Evolutionary conservation across 1,140 invertebrate genomes (phyloP), one percentile per base, ranked within the genome.

Genomic region (Drosophila watanabei): DNA sequence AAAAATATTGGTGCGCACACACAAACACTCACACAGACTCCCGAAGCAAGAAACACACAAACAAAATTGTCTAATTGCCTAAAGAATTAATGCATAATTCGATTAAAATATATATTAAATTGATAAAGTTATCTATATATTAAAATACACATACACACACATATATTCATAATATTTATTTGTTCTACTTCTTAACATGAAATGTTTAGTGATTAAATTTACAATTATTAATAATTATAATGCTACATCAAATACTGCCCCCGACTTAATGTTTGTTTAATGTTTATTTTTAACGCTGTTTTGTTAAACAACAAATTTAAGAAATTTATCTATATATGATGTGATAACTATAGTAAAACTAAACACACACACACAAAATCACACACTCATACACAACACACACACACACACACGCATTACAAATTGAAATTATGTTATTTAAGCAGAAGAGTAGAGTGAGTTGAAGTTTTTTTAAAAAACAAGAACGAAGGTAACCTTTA

Each of bases 331-430:
- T 88, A 81, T 88, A 89, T 88, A 88, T 81, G 86, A 88, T 88
- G 85, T 88, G 85, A 88, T 88, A 88, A 89, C 81, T 88, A 90
- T 89, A 89, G 82, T 89, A 86, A 86, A 82, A 90, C 86, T 90
- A 90, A 82, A 78, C 45, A 57, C 64, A 85, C 63, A 70, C 57
- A 73, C 39, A 80, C 33, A 52, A 28, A 71, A 59, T 69, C 48
- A 71, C 41, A 75, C 58, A 78, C 33, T 49, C 20, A 59, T 43
- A 76, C 46, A 79, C 46, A 66, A 11, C 52, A 51, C 49, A 75
- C 45, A 82, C 33, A 66, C 43, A 70, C 48, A 68, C 45, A 75
- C 77, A 84, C 54, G 78, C 61, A 89, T 89, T 88, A 88, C 85
- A 85, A 75, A 88, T 75, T 88, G 85, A 88, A 88, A 88, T 88